Evolutionary conservation across 2,888 invertebrate genomes (phyloP).

Genomic region (Andrena camellia): DNA sequence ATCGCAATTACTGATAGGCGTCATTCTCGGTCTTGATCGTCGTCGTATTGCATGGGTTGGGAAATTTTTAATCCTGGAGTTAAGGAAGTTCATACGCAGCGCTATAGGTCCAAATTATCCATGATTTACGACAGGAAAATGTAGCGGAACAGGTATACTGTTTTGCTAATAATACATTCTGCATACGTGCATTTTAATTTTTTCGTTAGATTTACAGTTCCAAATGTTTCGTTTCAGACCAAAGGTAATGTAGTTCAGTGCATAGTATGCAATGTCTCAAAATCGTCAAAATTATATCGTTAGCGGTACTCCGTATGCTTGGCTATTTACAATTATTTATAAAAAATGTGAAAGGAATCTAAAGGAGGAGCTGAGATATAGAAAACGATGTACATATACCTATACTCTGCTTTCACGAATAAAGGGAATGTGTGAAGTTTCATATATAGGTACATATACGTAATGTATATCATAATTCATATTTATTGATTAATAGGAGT

Average conservation of each 20-base stretch:
- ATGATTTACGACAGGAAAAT: background rate
- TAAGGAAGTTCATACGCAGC: conserved; percentile 9
- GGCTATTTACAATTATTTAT: background rate
- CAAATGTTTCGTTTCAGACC: background rate
- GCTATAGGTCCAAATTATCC: background rate
- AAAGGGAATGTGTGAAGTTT: no score
- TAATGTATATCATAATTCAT: no score
- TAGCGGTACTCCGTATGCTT: background rate
- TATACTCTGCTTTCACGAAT: no score
- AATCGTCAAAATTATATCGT: background rate
- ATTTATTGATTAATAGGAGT: no score
- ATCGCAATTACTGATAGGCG: background rate
- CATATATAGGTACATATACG: no score
- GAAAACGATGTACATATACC: no score
- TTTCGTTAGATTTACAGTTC: background rate
- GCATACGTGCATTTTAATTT: background rate
- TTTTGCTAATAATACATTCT: background rate
- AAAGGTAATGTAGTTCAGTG: background rate
- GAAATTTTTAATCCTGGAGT: conserved; percentile 15
- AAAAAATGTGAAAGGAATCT: background rate
- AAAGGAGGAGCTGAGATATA: no score
- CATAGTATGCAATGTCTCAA: no score
- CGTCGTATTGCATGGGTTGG: background rate
- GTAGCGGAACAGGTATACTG: background rate
- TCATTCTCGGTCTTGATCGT: background rate